Percentiles rank a stretch among this genome's conserved stretches.
These are phyloP conservation scores for Pammene fasciana DNA, from an alignment of 2,888 invertebrate species.

Conservation along the genomic window DNA sequence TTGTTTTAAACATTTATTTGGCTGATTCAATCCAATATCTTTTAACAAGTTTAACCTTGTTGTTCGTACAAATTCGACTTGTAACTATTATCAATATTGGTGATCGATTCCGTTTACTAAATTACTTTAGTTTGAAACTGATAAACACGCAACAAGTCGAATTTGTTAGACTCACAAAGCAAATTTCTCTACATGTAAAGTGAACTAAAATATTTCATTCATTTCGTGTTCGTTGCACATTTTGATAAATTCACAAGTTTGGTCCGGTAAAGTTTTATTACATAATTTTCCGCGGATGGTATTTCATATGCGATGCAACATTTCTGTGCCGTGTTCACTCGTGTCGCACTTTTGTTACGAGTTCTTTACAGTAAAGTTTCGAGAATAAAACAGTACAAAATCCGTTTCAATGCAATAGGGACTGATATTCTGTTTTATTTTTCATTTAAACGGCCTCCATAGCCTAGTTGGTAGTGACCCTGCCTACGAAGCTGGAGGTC, in stretches of 20 bases:
- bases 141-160: no score
- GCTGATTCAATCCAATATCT: no score
- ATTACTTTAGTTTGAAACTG: no score
- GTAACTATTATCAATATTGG: no score
- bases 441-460: neutral
- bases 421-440: neutral
- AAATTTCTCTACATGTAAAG: neutral
- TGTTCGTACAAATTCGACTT: no score
- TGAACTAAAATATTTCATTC: neutral
- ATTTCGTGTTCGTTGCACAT: neutral
- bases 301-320: constrained; percentile 16
- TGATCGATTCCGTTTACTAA: no score
- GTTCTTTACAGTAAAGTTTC: constrained; percentile 18
- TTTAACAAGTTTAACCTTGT: no score
- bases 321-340: constrained; percentile 14
- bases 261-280: constrained; percentile 6
- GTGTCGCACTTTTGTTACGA: constrained; percentile 6
- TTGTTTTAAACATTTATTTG: no score
- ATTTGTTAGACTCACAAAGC: no score
- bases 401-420: neutral
- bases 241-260: constrained; percentile 9
- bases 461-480: no score
- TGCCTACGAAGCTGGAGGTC: no score
- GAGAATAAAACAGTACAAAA: constrained; percentile 11
- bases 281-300: constrained; percentile 4